These are phyloP conservation scores for Gadus chalcogrammus DNA, from an alignment of 2,113 vertebrate species.

Conservation along the genomic window DNA sequence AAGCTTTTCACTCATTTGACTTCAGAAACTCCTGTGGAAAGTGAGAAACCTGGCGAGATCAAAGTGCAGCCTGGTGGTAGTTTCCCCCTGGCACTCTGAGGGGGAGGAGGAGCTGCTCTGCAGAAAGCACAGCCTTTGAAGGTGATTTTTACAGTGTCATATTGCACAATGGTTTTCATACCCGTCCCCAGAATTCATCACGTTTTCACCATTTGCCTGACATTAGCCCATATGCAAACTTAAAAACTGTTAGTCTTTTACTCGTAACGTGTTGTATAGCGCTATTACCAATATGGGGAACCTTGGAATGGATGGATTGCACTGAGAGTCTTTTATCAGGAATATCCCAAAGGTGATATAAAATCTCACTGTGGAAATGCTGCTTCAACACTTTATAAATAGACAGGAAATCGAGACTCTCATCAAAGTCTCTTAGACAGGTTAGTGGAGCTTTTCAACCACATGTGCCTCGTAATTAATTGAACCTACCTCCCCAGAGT, in stretches of 20 bases:
- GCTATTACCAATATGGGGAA: conserved; percentile 42
- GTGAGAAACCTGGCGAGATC: conserved; percentile 58
- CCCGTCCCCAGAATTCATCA: conserved; percentile 25
- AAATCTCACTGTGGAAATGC: conserved; percentile 52
- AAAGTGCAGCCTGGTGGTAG: conserved; percentile 57
- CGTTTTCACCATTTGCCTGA: conserved; percentile 7
- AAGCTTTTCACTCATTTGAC: conserved; percentile 53
- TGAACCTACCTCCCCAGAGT: neutral
- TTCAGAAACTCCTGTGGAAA: conserved; percentile 58
- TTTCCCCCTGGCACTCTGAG: conserved; percentile 51
- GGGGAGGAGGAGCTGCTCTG: conserved; percentile 54
- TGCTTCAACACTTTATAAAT: conserved; percentile 53
- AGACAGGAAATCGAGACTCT: conserved; percentile 55
- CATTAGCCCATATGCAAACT: conserved; percentile 36
- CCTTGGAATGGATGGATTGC: conserved; percentile 63
- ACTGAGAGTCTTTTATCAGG: conserved; percentile 62
- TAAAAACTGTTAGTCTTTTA: conserved; percentile 45
- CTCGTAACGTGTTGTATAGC: conserved; percentile 50
- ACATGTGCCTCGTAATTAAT: neutral
- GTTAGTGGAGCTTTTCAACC: neutral
- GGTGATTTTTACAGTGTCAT: conserved; percentile 53
- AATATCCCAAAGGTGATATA: conserved; percentile 61
- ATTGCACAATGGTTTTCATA: conserved; percentile 55
- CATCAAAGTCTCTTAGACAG: conserved; percentile 26
- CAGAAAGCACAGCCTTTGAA: conserved; percentile 67